Evolutionary conservation across 2,797 vertebrate genomes (phyloP).

Genomic region (Sebastiscus tertius): DNA sequence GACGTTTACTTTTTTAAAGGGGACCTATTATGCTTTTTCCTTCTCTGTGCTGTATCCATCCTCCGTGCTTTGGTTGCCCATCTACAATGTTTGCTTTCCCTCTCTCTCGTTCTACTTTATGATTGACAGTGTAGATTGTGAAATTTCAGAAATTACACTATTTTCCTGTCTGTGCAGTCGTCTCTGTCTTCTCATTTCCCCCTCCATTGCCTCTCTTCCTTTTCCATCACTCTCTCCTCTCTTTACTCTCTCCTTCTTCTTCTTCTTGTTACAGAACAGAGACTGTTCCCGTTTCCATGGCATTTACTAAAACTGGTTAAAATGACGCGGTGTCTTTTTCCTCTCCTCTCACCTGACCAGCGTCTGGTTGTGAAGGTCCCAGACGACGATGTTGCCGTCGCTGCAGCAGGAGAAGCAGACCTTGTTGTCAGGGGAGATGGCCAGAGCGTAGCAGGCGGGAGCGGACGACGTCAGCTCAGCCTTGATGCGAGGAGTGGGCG

Average conservation of each 20-base stretch:
- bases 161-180: not conserved
- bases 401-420: slow-evolving; percentile 94
- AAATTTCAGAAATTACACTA: not conserved
- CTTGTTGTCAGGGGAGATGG: slow-evolving; percentile 82
- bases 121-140: not conserved
- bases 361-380: slow-evolving; percentile 82
- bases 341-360: slow-evolving; percentile 67
- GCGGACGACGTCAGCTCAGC: slow-evolving; percentile 79
- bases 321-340: not conserved
- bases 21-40: too few species aligned
- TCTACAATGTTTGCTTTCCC: not conserved
- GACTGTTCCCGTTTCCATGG: not conserved
- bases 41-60: not conserved
- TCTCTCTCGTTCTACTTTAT: not conserved
- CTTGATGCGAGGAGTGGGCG: slow-evolving; percentile 81
- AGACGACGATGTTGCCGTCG: slow-evolving; percentile 83
- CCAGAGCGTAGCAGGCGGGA: slow-evolving; percentile 81
- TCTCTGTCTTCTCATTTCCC: slow-evolving; percentile 1
- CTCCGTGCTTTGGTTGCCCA: not conserved
- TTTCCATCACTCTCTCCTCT: not conserved
- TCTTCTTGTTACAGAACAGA: not conserved
- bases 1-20: too few species aligned
- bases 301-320: not conserved
- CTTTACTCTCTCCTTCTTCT: not conserved
- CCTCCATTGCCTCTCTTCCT: not conserved